A percentile compares a stretch with the other conserved stretches of the same genome.
Evolutionary conservation across 2,113 vertebrate species (phyloP).

Genomic region (Nettapus auritus): DNA sequence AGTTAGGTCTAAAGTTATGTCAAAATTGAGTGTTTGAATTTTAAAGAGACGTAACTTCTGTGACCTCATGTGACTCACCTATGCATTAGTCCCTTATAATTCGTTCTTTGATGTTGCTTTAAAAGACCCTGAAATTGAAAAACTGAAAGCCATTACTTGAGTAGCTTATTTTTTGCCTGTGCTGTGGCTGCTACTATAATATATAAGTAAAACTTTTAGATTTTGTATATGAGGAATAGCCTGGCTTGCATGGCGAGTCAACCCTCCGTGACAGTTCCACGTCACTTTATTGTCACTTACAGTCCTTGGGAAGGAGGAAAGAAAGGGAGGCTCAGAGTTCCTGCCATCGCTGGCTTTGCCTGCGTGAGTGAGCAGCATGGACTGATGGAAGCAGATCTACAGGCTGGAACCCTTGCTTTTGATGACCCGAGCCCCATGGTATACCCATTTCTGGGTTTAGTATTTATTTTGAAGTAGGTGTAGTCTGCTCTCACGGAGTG

Average conservation of each 20-base stretch:
- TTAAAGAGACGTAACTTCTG: neutral
- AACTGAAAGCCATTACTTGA: neutral
- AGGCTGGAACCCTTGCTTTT: neutral
- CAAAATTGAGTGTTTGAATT: neutral
- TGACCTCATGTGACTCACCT: neutral
- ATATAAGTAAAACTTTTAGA: neutral
- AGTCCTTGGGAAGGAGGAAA: neutral
- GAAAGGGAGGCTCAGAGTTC: neutral
- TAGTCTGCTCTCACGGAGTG: neutral
- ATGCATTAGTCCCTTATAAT: neutral
- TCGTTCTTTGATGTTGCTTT: neutral
- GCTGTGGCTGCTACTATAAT: neutral
- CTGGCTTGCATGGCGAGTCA: neutral
- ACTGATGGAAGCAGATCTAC: rapidly evolving
- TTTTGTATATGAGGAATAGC: neutral
- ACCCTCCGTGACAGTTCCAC: neutral
- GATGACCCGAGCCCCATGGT: neutral
- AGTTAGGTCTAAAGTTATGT: neutral
- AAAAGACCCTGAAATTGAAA: neutral
- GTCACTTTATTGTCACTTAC: neutral
- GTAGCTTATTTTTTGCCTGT: neutral
- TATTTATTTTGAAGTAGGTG: neutral
- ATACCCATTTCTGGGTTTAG: neutral
- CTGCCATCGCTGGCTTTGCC: neutral
- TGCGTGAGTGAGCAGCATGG: neutral